Percentiles rank a stretch among this genome's conserved stretches.
Conservation (phyloP, 2,113 vertebrate genomes). For the Platanista minor region DNA sequence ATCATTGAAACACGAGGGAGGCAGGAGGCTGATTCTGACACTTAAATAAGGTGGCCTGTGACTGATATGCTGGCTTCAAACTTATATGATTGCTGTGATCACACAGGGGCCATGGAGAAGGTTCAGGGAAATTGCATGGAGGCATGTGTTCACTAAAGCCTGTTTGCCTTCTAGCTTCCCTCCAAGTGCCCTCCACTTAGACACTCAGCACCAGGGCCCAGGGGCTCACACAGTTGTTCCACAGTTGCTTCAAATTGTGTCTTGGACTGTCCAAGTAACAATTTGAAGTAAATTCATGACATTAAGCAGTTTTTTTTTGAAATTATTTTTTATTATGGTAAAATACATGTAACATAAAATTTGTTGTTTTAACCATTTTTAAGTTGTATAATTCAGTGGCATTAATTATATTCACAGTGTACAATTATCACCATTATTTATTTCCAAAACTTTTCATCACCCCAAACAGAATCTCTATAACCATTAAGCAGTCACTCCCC, state of each 20-base stretch:
- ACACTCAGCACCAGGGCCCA: rapidly evolving
- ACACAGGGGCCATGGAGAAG: not conserved
- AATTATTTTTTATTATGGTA: not conserved
- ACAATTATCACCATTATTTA: not conserved
- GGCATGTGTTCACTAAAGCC: not conserved
- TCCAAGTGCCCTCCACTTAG: not conserved
- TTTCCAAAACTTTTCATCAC: not conserved
- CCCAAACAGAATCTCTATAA: not conserved
- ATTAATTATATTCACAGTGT: not conserved
- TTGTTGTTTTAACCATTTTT: not conserved
- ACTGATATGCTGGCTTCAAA: not conserved
- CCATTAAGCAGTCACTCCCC: not conserved
- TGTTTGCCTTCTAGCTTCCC: not conserved
- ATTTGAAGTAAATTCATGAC: not conserved
- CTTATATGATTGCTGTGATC: not conserved
- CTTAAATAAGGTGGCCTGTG: not conserved
- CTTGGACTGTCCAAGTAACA: not conserved
- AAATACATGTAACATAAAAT: not conserved
- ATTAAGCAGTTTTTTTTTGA: not conserved
- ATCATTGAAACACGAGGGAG: not conserved
- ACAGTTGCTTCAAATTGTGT: not conserved
- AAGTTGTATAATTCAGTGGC: not conserved
- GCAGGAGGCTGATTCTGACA: not conserved
- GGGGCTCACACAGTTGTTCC: not conserved
- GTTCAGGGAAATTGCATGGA: rapidly evolving